phyloP scores from a whole-genome alignment of 1,140 invertebrate species.

The Sycobia sp. region DNA sequence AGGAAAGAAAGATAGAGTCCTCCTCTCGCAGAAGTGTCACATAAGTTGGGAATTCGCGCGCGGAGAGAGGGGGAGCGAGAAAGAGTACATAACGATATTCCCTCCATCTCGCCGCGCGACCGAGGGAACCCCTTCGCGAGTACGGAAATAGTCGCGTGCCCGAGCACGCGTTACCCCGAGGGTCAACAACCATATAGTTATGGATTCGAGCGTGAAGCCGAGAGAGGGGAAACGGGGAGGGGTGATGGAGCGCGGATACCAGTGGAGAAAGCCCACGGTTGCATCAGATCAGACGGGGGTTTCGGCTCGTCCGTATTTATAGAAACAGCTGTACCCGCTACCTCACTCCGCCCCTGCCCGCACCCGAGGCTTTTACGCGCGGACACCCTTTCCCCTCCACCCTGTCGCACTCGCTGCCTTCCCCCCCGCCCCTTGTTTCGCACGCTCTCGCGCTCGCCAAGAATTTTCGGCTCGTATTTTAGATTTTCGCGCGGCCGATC shows the following conservation, averaged over 20 bases:
- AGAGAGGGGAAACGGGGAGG: constrained; percentile 50
- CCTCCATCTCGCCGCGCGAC: constrained; percentile 17
- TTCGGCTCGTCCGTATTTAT: too few species aligned
- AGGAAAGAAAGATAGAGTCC: background rate
- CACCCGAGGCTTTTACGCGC: too few species aligned
- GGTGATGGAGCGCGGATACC: constrained; percentile 33
- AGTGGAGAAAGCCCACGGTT: too few species aligned
- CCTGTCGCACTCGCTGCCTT: background rate
- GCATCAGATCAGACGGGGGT: constrained; percentile 54
- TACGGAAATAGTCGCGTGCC: constrained; percentile 38
- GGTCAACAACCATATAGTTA: constrained; percentile 57
- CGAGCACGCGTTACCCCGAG: too few species aligned
- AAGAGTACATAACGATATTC: too few species aligned
- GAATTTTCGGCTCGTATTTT: too few species aligned
- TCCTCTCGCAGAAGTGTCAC: constrained; percentile 8
- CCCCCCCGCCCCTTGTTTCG: background rate
- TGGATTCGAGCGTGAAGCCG: constrained; percentile 41
- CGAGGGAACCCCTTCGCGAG: constrained; percentile 5
- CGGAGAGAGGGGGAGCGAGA: background rate
- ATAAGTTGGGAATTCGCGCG: constrained; percentile 12
- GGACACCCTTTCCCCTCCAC: background rate
- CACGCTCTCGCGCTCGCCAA: too few species aligned
- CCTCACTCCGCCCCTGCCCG: too few species aligned
- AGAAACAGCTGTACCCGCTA: too few species aligned
- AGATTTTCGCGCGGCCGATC: too few species aligned